Evolutionary conservation across 2,113 vertebrate species (phyloP).

Genomic region (Odontophorus gujanensis): DNA sequence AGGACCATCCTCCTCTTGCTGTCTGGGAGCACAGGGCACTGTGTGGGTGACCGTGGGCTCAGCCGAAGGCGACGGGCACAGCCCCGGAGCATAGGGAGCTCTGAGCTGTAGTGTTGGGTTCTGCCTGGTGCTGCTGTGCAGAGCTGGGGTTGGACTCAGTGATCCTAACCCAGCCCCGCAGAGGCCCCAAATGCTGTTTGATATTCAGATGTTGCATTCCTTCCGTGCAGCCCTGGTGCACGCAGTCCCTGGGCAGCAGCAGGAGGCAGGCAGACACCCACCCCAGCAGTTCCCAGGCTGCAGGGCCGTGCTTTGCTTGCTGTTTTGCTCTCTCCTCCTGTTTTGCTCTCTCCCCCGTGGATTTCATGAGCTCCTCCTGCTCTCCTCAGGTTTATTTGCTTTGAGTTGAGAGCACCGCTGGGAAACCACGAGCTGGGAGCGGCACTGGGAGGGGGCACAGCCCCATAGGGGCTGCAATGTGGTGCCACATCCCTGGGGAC

Average conservation of each 20-base stretch:
- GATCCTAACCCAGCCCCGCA: neutral
- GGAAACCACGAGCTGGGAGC: neutral
- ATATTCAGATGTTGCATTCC: conserved; percentile 36
- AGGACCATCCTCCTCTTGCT: neutral
- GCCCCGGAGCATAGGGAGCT: no score
- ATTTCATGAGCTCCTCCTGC: neutral
- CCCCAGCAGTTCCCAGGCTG: neutral
- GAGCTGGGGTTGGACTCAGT: no score
- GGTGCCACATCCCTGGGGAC: neutral
- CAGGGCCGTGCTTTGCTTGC: neutral
- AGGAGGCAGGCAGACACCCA: neutral
- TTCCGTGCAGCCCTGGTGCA: neutral
- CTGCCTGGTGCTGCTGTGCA: no score
- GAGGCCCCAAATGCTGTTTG: neutral
- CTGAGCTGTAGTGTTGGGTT: no score
- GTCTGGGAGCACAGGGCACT: accelerated
- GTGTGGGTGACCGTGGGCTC: no score
- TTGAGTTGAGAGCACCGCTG: neutral
- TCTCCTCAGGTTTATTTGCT: neutral
- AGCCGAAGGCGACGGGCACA: no score
- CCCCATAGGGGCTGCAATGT: neutral
- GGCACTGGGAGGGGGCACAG: neutral
- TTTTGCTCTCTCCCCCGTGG: neutral
- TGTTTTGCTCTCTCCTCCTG: neutral
- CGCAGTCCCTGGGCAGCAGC: neutral